phyloP scores from a whole-genome alignment of 2,888 invertebrate species.

The Ophion slaviceki region DNA sequence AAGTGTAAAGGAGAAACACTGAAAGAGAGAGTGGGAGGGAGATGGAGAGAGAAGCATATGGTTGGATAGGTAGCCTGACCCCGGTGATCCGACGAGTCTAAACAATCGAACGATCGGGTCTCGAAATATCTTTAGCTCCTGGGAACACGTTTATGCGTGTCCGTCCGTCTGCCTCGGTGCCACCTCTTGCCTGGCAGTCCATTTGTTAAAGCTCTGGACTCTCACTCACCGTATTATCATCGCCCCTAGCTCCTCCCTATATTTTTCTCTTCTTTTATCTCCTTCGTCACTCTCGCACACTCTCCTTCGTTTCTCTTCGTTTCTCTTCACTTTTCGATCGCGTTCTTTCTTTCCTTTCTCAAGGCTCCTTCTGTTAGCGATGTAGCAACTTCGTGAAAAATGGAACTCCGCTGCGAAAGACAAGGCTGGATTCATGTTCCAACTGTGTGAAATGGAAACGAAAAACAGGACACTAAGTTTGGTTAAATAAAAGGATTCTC shows the following conservation, averaged over 20 bases:
- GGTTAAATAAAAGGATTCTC: too few relatives aligned
- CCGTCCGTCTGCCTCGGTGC: slow-evolving; percentile 53
- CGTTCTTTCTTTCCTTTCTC: slow-evolving; percentile 2
- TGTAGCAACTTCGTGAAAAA: neutral
- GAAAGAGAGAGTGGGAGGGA: slow-evolving; percentile 9
- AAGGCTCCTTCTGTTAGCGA: neutral
- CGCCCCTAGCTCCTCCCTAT: slow-evolving; percentile 38
- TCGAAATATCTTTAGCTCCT: slow-evolving; percentile 76
- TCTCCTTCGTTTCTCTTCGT: too few relatives aligned
- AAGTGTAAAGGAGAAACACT: neutral
- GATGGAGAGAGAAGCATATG: slow-evolving; percentile 16
- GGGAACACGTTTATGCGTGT: slow-evolving; percentile 76
- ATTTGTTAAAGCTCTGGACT: slow-evolving; percentile 49
- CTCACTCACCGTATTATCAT: slow-evolving; percentile 59
- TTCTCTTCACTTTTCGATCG: neutral
- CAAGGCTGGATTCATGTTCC: neutral
- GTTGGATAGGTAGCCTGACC: slow-evolving; percentile 71
- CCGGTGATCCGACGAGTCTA: slow-evolving; percentile 74
- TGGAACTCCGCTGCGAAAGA: too few relatives aligned
- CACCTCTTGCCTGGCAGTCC: slow-evolving; percentile 42
- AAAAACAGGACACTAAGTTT: too few relatives aligned
- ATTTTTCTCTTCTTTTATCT: slow-evolving; percentile 18
- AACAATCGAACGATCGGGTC: slow-evolving; percentile 78
- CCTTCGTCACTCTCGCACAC: slow-evolving; percentile 28
- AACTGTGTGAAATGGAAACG: neutral